These are phyloP conservation scores for Zingel zingel DNA, from an alignment of 2,113 vertebrate genomes.

Conservation along the genomic window DNA sequence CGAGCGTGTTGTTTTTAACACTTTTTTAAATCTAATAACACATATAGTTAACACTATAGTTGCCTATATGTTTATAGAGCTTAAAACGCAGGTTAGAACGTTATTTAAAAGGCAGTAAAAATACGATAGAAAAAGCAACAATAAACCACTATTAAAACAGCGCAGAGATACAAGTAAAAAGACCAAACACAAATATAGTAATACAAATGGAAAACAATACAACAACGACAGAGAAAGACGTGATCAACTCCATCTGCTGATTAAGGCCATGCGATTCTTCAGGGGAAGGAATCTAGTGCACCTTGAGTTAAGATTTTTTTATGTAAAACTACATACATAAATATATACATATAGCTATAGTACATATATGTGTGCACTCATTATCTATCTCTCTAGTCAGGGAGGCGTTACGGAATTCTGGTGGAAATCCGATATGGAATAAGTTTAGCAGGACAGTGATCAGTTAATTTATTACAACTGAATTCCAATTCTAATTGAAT, in stretches of 20 bases:
- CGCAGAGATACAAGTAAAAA: neutral
- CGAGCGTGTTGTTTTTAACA: neutral
- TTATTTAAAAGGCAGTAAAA: neutral
- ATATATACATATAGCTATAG: neutral
- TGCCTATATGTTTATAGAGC: neutral
- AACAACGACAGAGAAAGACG: neutral
- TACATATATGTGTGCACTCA: neutral
- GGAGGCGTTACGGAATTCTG: no score
- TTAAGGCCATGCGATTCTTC: neutral
- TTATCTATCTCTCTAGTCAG: neutral
- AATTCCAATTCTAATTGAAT: no score
- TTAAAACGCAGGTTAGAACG: neutral
- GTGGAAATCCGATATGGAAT: neutral
- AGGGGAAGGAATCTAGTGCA: neutral
- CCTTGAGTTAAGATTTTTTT: neutral
- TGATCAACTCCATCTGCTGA: neutral
- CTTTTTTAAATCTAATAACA: neutral
- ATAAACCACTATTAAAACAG: neutral
- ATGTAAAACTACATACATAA: neutral
- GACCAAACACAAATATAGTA: neutral
- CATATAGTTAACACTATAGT: neutral
- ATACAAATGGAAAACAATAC: neutral
- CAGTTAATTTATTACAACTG: no score
- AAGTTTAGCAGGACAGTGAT: neutral
- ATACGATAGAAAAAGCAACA: neutral